phyloP scores from a whole-genome alignment of 2,888 invertebrate species.

The Ormyrus rosae region DNA sequence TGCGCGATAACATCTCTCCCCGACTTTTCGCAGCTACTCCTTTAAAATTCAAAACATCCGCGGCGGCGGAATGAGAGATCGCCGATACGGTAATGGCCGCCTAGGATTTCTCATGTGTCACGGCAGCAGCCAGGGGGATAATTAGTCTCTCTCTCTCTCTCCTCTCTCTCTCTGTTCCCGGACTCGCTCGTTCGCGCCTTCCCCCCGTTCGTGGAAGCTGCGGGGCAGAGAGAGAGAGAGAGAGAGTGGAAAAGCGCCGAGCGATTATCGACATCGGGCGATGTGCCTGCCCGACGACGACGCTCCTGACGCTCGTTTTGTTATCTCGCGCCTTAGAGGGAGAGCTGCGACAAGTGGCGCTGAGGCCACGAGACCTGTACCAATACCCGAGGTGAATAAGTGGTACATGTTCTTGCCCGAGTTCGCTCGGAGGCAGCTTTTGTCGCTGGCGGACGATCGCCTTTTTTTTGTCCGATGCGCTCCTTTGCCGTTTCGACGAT shows the following conservation, averaged over 20 bases:
- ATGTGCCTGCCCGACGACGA: neutral
- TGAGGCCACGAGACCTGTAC: neutral
- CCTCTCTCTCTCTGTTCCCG: slow-evolving; percentile 17
- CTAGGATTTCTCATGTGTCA: slow-evolving; percentile 63
- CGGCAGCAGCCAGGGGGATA: slow-evolving; percentile 47
- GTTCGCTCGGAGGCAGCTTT: neutral
- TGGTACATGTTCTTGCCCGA: slow-evolving; percentile 1
- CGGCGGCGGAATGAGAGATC: slow-evolving; percentile 58
- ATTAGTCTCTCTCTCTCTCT: slow-evolving; percentile 43
- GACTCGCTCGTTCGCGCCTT: slow-evolving; percentile 44
- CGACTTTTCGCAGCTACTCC: slow-evolving; percentile 41
- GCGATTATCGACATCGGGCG: neutral
- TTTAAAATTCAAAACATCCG: slow-evolving; percentile 53
- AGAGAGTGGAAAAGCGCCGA: slow-evolving; percentile 34
- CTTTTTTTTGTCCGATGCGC: no score
- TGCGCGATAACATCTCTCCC: neutral
- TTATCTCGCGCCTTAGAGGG: no score
- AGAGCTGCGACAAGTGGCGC: slow-evolving; percentile 5
- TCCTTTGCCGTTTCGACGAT: no score
- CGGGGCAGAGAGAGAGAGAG: no score
- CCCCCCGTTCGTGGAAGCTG: slow-evolving; percentile 41
- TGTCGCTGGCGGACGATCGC: neutral
- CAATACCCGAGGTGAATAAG: no score
- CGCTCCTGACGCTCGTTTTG: no score
- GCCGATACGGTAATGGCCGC: slow-evolving; percentile 62